Base-by-base conservation (phyloP, 2,888 invertebrate species). In the Hipparchia sbordonii region DNA sequence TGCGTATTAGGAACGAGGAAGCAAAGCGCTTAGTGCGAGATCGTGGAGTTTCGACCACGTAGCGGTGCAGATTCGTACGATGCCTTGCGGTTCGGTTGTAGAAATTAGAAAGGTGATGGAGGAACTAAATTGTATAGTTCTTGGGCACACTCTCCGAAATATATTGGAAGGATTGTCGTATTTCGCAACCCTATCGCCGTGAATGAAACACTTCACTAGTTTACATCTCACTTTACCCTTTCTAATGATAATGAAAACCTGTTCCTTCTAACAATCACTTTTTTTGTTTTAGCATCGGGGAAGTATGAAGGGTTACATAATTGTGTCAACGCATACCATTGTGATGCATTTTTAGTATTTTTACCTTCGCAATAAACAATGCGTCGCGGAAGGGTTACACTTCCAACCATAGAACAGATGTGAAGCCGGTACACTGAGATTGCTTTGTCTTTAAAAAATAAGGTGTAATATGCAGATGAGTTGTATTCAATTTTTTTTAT, bases 161-260 rank as follows among this genome's bases (percentile, higher is more conserved):
- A 23, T 23, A 23, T 23, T 23, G 23, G 39, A 39, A 39, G 2
- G 2, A 39, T 48, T 6, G 5, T 2, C 57, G 2, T 23, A 45
- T 48, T 45, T 73, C 80, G 5, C 85, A 91, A 80, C 91, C 92
- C 90, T 90, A 81, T 69, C 76, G 74, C 74, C 72, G 78, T 77
- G 77, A 85, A 79, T 78, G 79, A 79, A 88, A 82, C 87, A 89
- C 90, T 90, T 87, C 86, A 85, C 87, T 76, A 79, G 80, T 82
- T 88, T 82, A 91, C 92, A 89, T 92, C 92, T 93, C 91, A 92
- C 89, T 92, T 84, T 83, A 86, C 89, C 90, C 88, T 88, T 92
- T 89, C 85, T 84, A 83, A 91, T 91, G 91, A 90, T 91, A 92
- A 91, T 89, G 75, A 78, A 90, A 93, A 93, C 93, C 93, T 93